Evolutionary conservation across 2,113 vertebrate genomes (phyloP).

Genomic region (Grammomys surdaster): DNA sequence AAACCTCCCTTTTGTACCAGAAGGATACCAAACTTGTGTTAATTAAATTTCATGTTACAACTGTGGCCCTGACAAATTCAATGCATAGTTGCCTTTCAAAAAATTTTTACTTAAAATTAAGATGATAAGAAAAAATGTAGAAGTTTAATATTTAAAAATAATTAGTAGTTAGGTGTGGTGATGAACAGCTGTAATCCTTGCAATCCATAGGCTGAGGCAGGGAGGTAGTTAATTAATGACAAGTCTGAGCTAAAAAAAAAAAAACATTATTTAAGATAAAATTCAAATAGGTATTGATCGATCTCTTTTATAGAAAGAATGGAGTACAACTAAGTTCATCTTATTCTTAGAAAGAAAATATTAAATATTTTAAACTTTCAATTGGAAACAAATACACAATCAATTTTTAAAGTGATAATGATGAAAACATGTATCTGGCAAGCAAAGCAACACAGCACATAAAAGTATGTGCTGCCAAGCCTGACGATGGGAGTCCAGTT

Average conservation of each 20-base stretch:
- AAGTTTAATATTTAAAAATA: slow-evolving; percentile 14
- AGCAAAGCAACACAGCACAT: neutral
- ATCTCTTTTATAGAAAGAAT: slow-evolving; percentile 19
- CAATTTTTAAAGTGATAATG: neutral
- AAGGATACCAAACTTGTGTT: slow-evolving; percentile 30
- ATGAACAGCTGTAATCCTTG: neutral
- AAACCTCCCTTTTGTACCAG: slow-evolving; percentile 21
- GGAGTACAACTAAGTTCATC: slow-evolving; percentile 12
- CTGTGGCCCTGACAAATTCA: neutral
- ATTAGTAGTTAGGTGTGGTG: neutral
- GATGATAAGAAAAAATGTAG: neutral
- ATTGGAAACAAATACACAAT: neutral
- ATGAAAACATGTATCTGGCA: neutral
- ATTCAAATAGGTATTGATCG: neutral
- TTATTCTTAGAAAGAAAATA: neutral
- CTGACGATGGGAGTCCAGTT: neutral
- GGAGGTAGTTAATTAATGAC: neutral
- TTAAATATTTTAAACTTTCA: neutral
- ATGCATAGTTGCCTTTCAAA: neutral
- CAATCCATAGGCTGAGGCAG: neutral
- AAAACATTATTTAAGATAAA: neutral
- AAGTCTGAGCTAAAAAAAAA: neutral
- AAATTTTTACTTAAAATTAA: slow-evolving; percentile 18
- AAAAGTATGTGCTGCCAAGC: neutral
- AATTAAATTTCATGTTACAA: slow-evolving; percentile 52